Conservation (phyloP, 2,797 vertebrate species). For the Fundulus diaphanus region DNA sequence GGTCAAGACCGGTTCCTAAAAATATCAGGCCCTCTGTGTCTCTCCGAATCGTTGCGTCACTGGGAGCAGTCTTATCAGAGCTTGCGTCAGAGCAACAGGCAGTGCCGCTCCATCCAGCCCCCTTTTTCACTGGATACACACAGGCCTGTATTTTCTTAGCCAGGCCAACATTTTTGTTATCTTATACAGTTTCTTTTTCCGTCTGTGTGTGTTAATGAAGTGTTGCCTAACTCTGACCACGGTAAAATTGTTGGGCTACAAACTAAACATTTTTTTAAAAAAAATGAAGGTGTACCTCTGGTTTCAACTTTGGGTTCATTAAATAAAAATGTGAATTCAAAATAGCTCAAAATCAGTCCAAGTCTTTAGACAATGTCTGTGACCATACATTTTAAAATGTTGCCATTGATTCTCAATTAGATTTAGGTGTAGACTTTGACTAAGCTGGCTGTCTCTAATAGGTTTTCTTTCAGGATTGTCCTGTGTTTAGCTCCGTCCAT, state of each 20-base stretch:
- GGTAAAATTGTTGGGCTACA: conserved; percentile 17
- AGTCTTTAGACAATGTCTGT: too few relatives aligned
- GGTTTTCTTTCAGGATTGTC: too few relatives aligned
- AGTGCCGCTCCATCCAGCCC: conserved; percentile 50
- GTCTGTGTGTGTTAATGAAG: conserved; percentile 22
- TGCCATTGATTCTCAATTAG: too few relatives aligned
- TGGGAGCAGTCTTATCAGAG: conserved; percentile 72
- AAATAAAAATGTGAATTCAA: too few relatives aligned
- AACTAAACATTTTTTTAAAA: background rate
- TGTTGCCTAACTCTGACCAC: conserved; percentile 15
- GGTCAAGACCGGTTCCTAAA: conserved; percentile 77
- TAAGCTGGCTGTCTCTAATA: too few relatives aligned
- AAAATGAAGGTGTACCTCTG: background rate
- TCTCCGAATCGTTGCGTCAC: conserved; percentile 71
- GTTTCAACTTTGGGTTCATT: background rate
- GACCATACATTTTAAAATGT: too few relatives aligned
- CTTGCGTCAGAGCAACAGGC: conserved; percentile 71
- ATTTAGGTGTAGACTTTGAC: too few relatives aligned
- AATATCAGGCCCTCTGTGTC: conserved; percentile 67
- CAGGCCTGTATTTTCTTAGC: conserved; percentile 23
- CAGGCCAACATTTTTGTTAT: conserved; percentile 6
- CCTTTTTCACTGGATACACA: conserved; percentile 50
- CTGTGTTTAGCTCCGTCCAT: too few relatives aligned
- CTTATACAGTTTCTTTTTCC: background rate
- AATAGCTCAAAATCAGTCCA: too few relatives aligned